Conservation (phyloP, 2,113 vertebrate species). For the Phalacrocorax pelagicus region DNA sequence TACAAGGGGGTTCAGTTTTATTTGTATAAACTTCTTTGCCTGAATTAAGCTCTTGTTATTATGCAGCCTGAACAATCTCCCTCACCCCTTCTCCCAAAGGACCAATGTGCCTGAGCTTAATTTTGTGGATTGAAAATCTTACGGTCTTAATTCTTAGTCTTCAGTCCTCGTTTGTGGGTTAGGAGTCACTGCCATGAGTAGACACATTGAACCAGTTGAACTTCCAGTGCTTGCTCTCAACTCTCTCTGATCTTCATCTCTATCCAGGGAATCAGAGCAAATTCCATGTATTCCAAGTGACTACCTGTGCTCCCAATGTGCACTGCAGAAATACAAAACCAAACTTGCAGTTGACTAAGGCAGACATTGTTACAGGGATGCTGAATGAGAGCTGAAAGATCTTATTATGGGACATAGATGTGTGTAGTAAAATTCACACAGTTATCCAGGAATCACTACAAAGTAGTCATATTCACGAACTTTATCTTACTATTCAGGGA, state of each 20-base stretch:
- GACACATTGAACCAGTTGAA: not conserved
- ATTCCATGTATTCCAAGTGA: not conserved
- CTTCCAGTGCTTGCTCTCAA: not conserved
- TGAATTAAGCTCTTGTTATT: not conserved
- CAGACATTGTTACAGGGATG: not conserved
- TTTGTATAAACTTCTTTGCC: not conserved
- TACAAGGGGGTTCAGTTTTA: not conserved
- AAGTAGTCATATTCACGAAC: not conserved
- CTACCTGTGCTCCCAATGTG: not conserved
- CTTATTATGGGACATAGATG: accelerated
- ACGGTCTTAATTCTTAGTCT: not conserved
- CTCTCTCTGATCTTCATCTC: not conserved
- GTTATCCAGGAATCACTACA: not conserved
- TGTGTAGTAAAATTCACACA: not conserved
- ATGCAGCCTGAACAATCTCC: not conserved
- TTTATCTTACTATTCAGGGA: not conserved
- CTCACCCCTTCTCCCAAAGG: not conserved
- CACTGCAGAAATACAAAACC: not conserved
- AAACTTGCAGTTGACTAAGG: not conserved
- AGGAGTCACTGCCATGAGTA: not conserved
- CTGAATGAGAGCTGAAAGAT: not conserved
- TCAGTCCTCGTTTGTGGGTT: not conserved
- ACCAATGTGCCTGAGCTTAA: not conserved
- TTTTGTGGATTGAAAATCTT: not conserved
- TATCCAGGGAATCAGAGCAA: not conserved